Base-by-base conservation (phyloP, 2,888 invertebrate species). In the Drosophila merina region DNA sequence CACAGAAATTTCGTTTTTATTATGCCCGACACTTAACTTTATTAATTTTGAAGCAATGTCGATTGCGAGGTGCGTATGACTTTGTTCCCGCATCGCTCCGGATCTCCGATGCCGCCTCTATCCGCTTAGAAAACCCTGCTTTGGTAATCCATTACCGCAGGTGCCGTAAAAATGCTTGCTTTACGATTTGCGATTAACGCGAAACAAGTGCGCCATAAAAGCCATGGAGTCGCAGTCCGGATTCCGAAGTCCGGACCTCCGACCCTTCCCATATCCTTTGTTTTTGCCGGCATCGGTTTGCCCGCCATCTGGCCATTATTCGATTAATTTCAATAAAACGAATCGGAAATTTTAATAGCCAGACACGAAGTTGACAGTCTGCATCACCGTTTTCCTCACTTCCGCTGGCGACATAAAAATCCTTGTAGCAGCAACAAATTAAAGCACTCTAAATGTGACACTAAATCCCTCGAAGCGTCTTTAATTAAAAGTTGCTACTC, bases 151-250 rank as follows among this genome's bases (percentile, higher is more conserved):
- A 84, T 84, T 84, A 86, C 88, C 88, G 86, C 84, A 84, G 84
- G 84, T 84, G 86, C 88, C 80, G 80, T 84, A 88, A 81, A 84
- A 84, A 78, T 88, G 88, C 84, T 88, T 88, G 88, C 88, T 88
- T 84, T 84, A 84, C 84, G 84, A 88, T 88, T 86, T 77, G 83
- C 86, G 83, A 84, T 84, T 84, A 84, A 84, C 84, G 84, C 76
- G 88, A 83, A 88, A 83, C 88, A 88, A 84, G 83, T 87, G 76
- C 86, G 83, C 79, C 88, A 86, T 83, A 86, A 83, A 83, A 86
- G 57, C 58, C 70, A 64, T 58, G 72, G 68, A 62, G 70, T 77
- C 62, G 3, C 62, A 48, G 45, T 26, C 45, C 30, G n/a, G 33
- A 28, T 20, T 47, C n/a, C 9, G 20, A 2, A 20, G 20, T 20